Conservation (phyloP, 2,113 vertebrate genomes). For the Natator depressus region DNA sequence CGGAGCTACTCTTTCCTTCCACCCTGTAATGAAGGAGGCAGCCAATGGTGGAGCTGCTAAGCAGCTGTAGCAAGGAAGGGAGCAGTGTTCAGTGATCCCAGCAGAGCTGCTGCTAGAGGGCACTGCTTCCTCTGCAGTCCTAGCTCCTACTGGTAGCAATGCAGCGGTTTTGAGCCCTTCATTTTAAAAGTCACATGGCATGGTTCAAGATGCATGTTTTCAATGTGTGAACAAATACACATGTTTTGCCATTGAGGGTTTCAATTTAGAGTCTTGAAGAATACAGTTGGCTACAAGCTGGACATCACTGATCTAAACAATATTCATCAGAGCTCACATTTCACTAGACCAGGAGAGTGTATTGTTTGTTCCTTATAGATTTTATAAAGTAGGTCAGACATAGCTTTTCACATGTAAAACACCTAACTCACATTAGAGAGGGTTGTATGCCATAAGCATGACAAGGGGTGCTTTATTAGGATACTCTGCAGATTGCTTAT, state of each 20-base stretch:
- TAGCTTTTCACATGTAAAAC: neutral
- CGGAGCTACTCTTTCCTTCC: neutral
- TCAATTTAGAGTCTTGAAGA: neutral
- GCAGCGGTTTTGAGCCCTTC: neutral
- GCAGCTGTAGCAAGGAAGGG: neutral
- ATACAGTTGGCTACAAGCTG: neutral
- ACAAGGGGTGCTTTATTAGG: neutral
- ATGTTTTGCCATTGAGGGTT: neutral
- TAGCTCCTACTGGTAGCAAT: neutral
- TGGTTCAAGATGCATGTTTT: neutral
- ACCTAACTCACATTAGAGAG: neutral
- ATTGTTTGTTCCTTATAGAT: neutral
- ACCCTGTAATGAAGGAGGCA: neutral
- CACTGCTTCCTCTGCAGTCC: no score
- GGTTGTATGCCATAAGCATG: neutral
- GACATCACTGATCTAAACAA: neutral
- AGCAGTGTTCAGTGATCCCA: neutral
- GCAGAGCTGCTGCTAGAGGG: neutral
- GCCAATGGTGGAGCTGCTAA: fast-evolving
- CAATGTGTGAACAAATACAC: neutral
- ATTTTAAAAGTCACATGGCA: neutral
- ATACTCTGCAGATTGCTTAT: neutral
- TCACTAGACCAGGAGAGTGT: neutral
- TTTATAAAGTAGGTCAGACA: neutral
- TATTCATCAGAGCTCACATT: neutral